Evolutionary conservation across 2,113 vertebrate species (phyloP).

Genomic region (Patagioenas fasciata): DNA sequence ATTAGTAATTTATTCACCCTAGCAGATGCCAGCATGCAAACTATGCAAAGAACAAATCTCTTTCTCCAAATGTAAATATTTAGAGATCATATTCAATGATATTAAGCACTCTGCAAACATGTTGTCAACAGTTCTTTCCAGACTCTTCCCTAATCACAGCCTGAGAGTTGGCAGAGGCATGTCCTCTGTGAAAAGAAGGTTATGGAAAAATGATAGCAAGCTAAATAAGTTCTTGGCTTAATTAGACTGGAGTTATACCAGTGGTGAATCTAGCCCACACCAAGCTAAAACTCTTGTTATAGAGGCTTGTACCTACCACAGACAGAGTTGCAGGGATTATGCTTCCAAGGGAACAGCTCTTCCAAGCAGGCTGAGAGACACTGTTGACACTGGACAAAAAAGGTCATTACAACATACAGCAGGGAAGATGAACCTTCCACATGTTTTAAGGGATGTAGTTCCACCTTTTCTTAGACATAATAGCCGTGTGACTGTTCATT

Average conservation of each 20-base stretch:
- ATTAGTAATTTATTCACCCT: conserved; percentile 37
- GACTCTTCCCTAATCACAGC: conserved; percentile 6
- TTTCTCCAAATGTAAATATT: conserved; percentile 53
- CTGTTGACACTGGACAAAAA: neutral
- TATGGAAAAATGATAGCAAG: neutral
- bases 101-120: conserved; percentile 55
- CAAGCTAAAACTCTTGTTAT: neutral
- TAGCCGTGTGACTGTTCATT: neutral
- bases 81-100: conserved; percentile 36
- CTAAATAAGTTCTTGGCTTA: neutral
- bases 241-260: neutral
- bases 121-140: conserved; percentile 32
- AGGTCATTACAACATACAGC: neutral
- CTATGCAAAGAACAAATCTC: conserved; percentile 36
- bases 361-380: neutral
- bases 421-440: neutral
- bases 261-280: neutral
- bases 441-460: neutral
- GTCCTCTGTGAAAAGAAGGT: conserved; percentile 2
- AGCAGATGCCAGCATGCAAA: conserved; percentile 48
- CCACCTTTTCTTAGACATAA: neutral
- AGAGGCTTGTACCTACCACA: neutral
- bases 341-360: neutral
- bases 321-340: neutral
- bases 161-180: conserved; percentile 28